Evolutionary conservation across 2,113 vertebrate species (phyloP).

Genomic region (Prunella fulvescens): DNA sequence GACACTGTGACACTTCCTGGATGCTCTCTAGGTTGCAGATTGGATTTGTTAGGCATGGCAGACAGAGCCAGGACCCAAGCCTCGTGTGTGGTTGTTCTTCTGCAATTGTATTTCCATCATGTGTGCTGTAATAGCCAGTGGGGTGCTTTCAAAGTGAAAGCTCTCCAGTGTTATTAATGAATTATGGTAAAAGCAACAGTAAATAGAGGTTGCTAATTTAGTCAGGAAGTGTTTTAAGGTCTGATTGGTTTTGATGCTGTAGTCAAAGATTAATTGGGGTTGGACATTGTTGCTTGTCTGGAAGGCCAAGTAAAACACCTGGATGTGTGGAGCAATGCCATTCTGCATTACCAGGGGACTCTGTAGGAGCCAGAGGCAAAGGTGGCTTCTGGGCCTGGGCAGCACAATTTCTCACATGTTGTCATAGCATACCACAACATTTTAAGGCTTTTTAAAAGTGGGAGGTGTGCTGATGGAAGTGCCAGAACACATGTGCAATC

Average conservation of each 20-base stretch:
- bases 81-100: background rate
- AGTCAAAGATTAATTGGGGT: background rate
- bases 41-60: fast-evolving
- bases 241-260: background rate
- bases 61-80: background rate
- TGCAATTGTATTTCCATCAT: background rate
- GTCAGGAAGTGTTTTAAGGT: background rate
- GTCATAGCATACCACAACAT: background rate
- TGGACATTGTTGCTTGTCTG: background rate
- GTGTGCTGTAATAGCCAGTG: background rate
- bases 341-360: background rate
- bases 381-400: background rate
- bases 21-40: background rate
- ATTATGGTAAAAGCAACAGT: background rate
- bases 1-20: background rate
- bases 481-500: background rate
- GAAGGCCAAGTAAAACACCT: background rate
- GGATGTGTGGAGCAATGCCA: background rate
- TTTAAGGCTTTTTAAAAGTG: background rate
- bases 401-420: background rate
- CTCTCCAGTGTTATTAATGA: background rate
- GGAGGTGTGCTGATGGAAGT: background rate
- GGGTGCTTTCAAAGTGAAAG: background rate
- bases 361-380: background rate
- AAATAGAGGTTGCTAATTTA: background rate